Evolutionary conservation across 2,113 vertebrate species (phyloP).

Genomic region (Arizona elegans): DNA sequence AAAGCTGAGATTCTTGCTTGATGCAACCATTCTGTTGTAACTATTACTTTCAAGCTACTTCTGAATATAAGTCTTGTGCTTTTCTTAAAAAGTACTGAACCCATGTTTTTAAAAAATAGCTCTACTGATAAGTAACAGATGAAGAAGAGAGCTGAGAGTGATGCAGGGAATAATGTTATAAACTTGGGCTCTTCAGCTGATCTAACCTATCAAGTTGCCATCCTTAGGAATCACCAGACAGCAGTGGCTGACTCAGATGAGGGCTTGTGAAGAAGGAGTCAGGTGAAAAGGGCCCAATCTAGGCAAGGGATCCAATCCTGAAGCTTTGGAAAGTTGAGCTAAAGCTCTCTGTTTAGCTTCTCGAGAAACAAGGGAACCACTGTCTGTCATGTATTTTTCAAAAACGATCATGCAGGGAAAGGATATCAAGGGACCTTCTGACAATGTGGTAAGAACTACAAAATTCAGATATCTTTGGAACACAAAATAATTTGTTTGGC

Average conservation of each 20-base stretch:
- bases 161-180: background rate
- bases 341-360: background rate
- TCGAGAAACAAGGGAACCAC: background rate
- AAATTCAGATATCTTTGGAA: background rate
- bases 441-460: background rate
- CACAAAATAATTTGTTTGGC: background rate
- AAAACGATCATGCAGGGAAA: background rate
- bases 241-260: background rate
- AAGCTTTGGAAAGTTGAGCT: background rate
- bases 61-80: background rate
- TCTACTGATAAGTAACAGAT: background rate
- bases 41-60: background rate
- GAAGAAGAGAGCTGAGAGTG: background rate
- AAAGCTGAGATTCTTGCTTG: background rate
- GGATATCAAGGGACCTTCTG: background rate
- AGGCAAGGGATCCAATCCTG: background rate
- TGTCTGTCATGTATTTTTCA: background rate
- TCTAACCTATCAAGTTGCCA: background rate
- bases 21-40: background rate
- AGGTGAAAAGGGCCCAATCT: background rate
- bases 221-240: background rate
- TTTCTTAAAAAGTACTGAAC: background rate
- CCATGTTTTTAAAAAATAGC: background rate
- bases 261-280: background rate
- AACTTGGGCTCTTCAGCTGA: background rate